phyloP scores from a whole-genome alignment of 2,113 vertebrate species.

The Rhinolophus sinicus region DNA sequence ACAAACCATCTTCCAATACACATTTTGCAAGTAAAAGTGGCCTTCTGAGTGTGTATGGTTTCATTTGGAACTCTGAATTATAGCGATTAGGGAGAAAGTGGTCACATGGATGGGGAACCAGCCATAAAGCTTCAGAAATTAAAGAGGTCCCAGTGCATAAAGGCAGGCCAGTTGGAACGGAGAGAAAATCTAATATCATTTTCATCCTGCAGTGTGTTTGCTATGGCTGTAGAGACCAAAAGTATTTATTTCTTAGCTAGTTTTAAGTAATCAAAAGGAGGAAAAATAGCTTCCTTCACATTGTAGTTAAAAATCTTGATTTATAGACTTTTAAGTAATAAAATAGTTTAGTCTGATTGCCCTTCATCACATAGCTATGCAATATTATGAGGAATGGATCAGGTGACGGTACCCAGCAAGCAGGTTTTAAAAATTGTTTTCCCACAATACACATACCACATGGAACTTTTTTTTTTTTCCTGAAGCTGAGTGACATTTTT shows the following conservation, averaged over 20 bases:
- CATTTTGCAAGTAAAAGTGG: neutral
- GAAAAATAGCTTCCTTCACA: neutral
- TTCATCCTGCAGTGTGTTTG: neutral
- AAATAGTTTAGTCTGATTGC: neutral
- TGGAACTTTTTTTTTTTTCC: neutral
- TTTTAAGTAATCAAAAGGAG: neutral
- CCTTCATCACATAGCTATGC: neutral
- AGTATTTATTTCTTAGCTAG: neutral
- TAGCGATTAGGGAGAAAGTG: neutral
- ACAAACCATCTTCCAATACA: neutral
- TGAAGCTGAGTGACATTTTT: slow-evolving; percentile 42
- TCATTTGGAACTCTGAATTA: neutral
- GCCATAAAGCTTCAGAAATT: neutral
- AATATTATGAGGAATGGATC: neutral
- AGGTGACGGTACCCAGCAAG: neutral
- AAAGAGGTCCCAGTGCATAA: neutral
- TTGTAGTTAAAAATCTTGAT: neutral
- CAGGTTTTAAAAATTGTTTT: neutral
- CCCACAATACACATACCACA: neutral
- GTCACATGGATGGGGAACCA: neutral
- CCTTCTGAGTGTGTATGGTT: neutral
- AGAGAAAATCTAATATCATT: neutral
- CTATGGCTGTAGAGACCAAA: neutral
- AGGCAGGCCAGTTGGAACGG: neutral
- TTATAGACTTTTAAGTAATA: neutral